Conservation (phyloP, 2,888 invertebrate genomes). For the Graphium colonna region DNA sequence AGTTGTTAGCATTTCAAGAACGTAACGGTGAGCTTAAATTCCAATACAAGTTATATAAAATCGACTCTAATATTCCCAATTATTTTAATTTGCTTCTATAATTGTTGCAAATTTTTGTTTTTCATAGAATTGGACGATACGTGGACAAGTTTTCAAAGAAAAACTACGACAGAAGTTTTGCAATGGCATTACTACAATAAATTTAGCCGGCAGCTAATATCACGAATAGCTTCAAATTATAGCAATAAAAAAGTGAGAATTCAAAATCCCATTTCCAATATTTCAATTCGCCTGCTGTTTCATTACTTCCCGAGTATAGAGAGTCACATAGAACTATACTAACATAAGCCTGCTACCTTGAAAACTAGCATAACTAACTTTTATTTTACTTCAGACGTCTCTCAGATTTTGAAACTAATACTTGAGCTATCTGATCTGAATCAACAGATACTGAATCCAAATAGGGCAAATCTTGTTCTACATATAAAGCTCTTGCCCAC, state of each 20-base stretch:
- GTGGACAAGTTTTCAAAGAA: slow-evolving; percentile 52
- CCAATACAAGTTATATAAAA: no score
- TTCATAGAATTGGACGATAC: slow-evolving; percentile 34
- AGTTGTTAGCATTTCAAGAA: slow-evolving; percentile 39
- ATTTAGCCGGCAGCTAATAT: slow-evolving; percentile 56
- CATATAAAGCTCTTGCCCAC: no score
- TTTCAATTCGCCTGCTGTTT: not conserved
- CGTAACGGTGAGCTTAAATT: slow-evolving; percentile 24
- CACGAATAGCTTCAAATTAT: slow-evolving; percentile 53
- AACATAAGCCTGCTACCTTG: no score
- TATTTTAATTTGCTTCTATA: no score
- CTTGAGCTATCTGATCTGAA: no score
- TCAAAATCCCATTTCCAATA: not conserved
- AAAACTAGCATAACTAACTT: no score
- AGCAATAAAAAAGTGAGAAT: slow-evolving; percentile 50
- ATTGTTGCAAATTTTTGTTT: no score
- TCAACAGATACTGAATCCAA: no score
- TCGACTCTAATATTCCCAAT: no score
- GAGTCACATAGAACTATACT: not conserved
- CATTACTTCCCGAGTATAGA: not conserved
- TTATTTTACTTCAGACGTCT: no score
- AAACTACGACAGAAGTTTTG: slow-evolving; percentile 52
- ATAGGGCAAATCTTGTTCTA: no score
- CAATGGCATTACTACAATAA: slow-evolving; percentile 69
- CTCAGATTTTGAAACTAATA: no score